These are phyloP conservation scores for Polietes domitor DNA, from an alignment of 2,888 invertebrate genomes.

Conservation along the genomic window DNA sequence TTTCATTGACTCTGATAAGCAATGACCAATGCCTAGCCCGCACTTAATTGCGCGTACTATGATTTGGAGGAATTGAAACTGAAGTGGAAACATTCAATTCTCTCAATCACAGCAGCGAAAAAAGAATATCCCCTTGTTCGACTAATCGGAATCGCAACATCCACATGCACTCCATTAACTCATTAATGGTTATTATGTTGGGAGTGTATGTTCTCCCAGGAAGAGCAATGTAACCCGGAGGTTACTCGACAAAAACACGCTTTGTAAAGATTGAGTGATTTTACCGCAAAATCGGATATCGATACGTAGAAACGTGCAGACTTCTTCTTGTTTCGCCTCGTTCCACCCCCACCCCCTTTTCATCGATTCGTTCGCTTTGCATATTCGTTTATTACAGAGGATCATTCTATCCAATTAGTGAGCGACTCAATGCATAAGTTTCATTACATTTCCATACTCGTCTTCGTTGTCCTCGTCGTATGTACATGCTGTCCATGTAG, in stretches of 20 bases:
- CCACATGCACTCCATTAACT: not conserved
- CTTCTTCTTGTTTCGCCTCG: not conserved
- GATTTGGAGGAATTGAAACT: too few relatives aligned
- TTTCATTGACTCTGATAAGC: too few relatives aligned
- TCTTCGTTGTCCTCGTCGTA: too few relatives aligned
- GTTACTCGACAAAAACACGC: not conserved
- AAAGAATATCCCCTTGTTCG: too few relatives aligned
- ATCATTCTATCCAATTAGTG: conserved; percentile 23
- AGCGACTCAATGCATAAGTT: conserved; percentile 19
- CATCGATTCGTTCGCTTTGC: not conserved
- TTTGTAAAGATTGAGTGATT: not conserved
- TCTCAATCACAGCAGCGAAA: too few relatives aligned
- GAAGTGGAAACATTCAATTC: too few relatives aligned
- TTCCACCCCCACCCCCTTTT: not conserved
- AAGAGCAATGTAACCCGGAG: not conserved
- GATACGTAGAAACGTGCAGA: not conserved
- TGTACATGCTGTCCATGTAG: conserved; percentile 31
- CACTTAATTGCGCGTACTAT: too few relatives aligned
- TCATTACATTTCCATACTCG: conserved; percentile 14
- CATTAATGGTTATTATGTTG: not conserved
- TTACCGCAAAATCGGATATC: not conserved
- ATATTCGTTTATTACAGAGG: conserved; percentile 1
- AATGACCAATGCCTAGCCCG: too few relatives aligned
- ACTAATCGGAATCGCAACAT: not conserved
- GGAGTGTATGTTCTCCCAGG: not conserved